Conservation (phyloP, 2,113 vertebrate genomes). For the Leptocoma aspasia region DNA sequence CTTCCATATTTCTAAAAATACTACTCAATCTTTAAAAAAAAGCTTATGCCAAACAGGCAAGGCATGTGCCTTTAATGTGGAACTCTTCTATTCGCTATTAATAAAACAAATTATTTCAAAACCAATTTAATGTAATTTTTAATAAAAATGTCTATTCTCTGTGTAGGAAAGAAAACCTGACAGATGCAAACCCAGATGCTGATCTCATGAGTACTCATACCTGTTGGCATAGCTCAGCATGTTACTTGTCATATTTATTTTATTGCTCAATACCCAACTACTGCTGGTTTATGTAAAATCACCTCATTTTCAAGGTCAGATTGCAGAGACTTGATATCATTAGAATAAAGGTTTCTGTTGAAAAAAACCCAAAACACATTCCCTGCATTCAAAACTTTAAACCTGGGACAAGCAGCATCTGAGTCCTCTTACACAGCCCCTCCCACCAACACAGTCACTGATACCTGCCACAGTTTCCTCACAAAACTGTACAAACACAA, state of each 20-base stretch:
- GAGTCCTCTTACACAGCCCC: background rate
- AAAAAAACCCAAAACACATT: background rate
- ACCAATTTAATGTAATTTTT: background rate
- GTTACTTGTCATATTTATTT: background rate
- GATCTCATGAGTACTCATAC: background rate
- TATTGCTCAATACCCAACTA: background rate
- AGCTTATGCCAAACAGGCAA: background rate
- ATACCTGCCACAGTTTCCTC: background rate
- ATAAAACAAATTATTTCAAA: background rate
- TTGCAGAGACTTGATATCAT: background rate
- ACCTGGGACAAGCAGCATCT: background rate
- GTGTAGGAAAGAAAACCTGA: background rate
- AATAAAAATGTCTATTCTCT: background rate
- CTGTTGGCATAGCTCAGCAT: background rate
- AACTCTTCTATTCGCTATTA: background rate
- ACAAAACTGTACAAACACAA: background rate
- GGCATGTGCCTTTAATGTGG: background rate
- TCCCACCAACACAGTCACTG: background rate
- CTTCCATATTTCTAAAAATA: background rate
- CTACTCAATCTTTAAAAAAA: too few species aligned
- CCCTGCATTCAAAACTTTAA: fast-evolving
- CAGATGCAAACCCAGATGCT: background rate
- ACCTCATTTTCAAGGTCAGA: background rate
- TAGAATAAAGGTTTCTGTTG: background rate
- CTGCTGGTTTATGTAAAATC: background rate